Conservation (phyloP, 1,140 invertebrate genomes). For the Delia radicum region DNA sequence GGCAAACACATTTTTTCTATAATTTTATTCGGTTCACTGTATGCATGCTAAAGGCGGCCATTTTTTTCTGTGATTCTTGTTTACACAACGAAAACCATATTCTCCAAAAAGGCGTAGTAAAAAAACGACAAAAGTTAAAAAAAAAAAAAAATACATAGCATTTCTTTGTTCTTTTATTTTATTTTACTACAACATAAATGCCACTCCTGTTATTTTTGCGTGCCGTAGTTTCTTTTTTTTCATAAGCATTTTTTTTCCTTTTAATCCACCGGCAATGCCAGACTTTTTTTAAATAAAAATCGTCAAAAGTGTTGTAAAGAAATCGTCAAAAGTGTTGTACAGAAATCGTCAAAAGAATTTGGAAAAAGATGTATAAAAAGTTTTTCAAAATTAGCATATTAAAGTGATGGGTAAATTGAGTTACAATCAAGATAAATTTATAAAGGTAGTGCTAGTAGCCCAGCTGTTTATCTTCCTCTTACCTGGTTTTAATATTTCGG, state of each 20-base stretch:
- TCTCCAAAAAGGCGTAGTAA: constrained; percentile 19
- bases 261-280: too few species aligned
- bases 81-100: constrained; percentile 10
- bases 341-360: too few species aligned
- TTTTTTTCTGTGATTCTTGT: not conserved
- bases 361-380: too few species aligned
- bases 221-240: not conserved
- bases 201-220: constrained; percentile 3
- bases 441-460: too few species aligned
- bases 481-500: too few species aligned
- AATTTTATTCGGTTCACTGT: not conserved
- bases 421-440: too few species aligned
- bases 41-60: not conserved
- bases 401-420: too few species aligned
- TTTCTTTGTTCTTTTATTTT: not conserved
- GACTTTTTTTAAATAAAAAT: too few species aligned
- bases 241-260: not conserved
- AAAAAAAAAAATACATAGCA: not conserved
- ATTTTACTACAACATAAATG: not conserved
- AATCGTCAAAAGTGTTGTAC: too few species aligned
- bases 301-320: too few species aligned
- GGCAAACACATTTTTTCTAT: not conserved
- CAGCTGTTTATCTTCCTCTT: too few species aligned
- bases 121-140: constrained; percentile 9
- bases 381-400: too few species aligned